Evolutionary conservation across 2,113 vertebrate genomes (phyloP).

Genomic region (Forbesichthys papilliferus): DNA sequence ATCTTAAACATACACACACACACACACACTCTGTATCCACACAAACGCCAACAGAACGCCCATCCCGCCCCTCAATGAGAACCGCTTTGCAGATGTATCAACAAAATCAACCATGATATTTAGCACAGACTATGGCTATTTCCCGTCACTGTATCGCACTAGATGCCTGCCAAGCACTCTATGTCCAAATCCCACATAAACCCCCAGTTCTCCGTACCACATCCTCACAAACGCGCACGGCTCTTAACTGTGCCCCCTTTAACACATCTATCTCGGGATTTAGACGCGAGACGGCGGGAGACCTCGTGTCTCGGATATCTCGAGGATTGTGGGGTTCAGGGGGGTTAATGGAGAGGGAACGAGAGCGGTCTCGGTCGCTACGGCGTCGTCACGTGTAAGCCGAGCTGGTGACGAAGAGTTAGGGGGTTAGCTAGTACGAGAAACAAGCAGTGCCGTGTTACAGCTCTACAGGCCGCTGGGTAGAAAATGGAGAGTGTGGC

Average conservation of each 20-base stretch:
- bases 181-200: constrained; percentile 61
- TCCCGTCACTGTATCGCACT: constrained; percentile 43
- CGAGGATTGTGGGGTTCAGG: background rate
- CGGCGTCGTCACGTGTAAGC: constrained; percentile 46
- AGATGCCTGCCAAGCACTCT: constrained; percentile 25
- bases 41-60: background rate
- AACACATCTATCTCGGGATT: constrained; percentile 44
- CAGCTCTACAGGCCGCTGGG: constrained; percentile 41
- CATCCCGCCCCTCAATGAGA: constrained; percentile 25
- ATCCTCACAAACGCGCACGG: constrained; percentile 63
- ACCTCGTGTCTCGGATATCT: constrained; percentile 18
- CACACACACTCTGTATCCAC: constrained; percentile 11
- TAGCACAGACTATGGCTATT: constrained; percentile 49
- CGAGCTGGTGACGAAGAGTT: constrained; percentile 47
- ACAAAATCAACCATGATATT: constrained; percentile 43
- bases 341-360: background rate
- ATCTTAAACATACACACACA: constrained; percentile 70
- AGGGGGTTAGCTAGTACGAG: constrained; percentile 43
- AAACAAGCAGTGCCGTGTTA: constrained; percentile 73
- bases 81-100: constrained; percentile 44
- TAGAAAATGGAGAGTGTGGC: constrained; percentile 62
- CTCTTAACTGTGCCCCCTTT: constrained; percentile 48
- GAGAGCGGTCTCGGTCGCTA: constrained; percentile 30
- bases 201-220: constrained; percentile 41
- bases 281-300: constrained; percentile 34